These are phyloP conservation scores for Pseudolycoriella hygida DNA, from an alignment of 2,888 invertebrate species.

Conservation along the genomic window DNA sequence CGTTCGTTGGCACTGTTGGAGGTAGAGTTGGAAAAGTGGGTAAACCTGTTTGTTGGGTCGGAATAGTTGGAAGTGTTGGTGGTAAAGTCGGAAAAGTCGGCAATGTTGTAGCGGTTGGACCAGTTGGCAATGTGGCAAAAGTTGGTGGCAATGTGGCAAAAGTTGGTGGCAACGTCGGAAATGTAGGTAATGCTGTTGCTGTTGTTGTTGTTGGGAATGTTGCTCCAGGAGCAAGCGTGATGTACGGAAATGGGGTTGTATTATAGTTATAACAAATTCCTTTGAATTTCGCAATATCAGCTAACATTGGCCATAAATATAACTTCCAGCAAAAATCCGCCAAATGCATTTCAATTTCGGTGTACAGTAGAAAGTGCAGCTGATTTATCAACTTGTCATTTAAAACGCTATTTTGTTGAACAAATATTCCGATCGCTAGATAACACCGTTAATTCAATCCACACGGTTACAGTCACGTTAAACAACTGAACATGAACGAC, in stretches of 20 bases:
- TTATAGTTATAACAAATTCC: background rate
- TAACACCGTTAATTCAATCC: too few relatives aligned
- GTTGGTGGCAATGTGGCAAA: background rate
- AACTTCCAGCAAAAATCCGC: too few relatives aligned
- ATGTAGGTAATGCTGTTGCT: background rate
- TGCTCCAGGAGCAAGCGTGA: background rate
- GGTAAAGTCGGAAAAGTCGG: background rate
- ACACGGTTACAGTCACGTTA: too few relatives aligned
- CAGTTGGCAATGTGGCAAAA: background rate
- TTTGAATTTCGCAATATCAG: background rate
- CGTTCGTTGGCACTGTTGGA: background rate
- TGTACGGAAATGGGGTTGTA: background rate
- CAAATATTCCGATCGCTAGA: too few relatives aligned
- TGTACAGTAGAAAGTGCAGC: too few relatives aligned
- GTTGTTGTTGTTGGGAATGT: background rate
- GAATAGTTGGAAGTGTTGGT: too few relatives aligned
- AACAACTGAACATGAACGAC: too few relatives aligned
- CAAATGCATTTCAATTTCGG: too few relatives aligned
- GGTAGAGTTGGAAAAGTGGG: background rate
- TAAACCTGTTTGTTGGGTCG: too few relatives aligned
- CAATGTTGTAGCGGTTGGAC: background rate
- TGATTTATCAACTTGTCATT: too few relatives aligned
- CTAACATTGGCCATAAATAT: too few relatives aligned
- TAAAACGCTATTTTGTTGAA: too few relatives aligned
- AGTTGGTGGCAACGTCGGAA: background rate